phyloP scores from a whole-genome alignment of 2,797 vertebrate species.

The Tympanoctomys barrerae region DNA sequence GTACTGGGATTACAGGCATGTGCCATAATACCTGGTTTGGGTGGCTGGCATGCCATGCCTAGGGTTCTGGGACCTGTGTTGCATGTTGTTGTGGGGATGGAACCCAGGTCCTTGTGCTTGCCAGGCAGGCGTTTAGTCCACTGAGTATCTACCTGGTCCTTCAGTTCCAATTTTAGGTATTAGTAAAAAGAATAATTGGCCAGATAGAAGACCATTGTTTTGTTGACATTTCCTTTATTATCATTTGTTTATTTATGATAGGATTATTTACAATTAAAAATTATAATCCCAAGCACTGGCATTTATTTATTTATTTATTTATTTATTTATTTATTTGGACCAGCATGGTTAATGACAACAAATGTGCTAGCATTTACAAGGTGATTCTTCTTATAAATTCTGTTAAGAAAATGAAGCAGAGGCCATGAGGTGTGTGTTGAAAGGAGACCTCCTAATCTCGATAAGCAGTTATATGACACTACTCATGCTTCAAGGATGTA shows the following conservation, averaged over 20 bases:
- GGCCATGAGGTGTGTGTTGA: background rate
- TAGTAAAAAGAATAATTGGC: background rate
- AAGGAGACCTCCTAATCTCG: background rate
- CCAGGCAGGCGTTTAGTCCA: too few relatives aligned
- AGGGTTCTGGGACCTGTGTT: too few relatives aligned
- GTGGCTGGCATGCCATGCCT: too few relatives aligned
- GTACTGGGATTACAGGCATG: too few relatives aligned
- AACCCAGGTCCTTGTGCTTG: too few relatives aligned
- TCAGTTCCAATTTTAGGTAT: background rate
- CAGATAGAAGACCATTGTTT: background rate
- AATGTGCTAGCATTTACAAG: background rate
- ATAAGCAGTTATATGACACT: background rate
- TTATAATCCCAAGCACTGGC: background rate
- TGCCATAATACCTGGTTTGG: too few relatives aligned
- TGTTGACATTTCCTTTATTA: background rate
- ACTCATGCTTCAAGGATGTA: background rate
- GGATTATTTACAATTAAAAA: background rate
- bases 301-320: background rate
- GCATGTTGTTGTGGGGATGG: too few relatives aligned
- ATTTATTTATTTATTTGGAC: background rate
- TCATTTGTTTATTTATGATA: background rate
- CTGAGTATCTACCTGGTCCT: too few relatives aligned
- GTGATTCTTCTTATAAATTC: background rate
- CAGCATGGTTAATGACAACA: background rate
- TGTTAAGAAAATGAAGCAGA: constrained; percentile 21